A percentile compares a stretch with the other conserved stretches of the same genome.
phyloP scores from a whole-genome alignment of 2,888 invertebrate genomes.

The Tryphoninae sp. region DNA sequence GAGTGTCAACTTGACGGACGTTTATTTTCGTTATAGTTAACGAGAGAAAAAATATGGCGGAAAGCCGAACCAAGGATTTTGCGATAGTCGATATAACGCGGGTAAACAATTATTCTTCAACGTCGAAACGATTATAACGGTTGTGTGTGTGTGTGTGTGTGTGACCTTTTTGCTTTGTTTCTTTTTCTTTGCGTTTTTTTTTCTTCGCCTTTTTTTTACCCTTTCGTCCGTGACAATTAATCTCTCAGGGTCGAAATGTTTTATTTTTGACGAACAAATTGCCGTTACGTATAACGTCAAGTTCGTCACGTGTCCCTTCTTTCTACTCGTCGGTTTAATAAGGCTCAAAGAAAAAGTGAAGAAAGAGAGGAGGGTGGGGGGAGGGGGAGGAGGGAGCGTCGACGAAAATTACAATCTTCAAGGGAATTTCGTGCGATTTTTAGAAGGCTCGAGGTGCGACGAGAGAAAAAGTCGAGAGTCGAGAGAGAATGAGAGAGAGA shows the following conservation, averaged over 20 bases:
- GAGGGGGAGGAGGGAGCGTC: no score
- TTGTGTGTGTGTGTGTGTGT: neutral
- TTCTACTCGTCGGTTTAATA: slow-evolving; percentile 5
- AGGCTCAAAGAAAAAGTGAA: neutral
- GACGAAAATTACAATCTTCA: neutral
- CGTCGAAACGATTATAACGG: neutral
- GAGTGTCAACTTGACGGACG: no score
- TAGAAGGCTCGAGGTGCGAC: slow-evolving; percentile 5
- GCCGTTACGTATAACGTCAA: neutral
- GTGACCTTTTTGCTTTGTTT: slow-evolving; percentile 1
- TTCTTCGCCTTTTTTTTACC: slow-evolving; percentile 15
- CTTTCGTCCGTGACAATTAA: slow-evolving; percentile 12
- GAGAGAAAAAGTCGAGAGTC: slow-evolving; percentile 5
- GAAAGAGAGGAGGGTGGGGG: neutral
- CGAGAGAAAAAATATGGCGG: no score
- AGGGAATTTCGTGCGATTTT: slow-evolving; percentile 23
- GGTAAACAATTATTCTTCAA: no score
- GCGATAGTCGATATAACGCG: no score
- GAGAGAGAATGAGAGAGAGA: slow-evolving; percentile 8
- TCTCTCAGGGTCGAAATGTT: neutral
- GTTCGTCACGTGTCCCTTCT: slow-evolving; percentile 15
- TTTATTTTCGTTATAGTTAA: no score
- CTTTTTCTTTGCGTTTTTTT: slow-evolving; percentile 11
- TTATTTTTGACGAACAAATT: slow-evolving; percentile 11
- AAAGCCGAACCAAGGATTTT: no score